Conservation (phyloP, 35 echinoderm and acorn worm genomes). For the Lytechinus variegatus region DNA sequence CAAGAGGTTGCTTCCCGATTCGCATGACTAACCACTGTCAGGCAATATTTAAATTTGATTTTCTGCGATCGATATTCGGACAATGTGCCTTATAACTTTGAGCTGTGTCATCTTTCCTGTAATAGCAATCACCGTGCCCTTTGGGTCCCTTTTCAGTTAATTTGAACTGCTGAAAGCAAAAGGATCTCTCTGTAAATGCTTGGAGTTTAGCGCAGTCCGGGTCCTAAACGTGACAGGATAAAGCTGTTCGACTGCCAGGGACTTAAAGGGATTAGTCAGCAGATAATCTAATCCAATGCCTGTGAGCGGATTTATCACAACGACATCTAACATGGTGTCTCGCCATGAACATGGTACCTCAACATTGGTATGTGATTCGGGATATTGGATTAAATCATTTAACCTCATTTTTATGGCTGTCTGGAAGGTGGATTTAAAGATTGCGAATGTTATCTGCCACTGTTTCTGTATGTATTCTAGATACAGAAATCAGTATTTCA, state of each 20-base stretch:
- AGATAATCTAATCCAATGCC: background rate
- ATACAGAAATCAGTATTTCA: background rate
- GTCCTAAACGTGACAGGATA: background rate
- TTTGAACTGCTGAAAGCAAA: background rate
- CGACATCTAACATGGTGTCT: background rate
- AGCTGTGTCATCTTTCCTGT: background rate
- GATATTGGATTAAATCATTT: background rate
- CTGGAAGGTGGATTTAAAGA: background rate
- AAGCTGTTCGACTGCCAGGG: background rate
- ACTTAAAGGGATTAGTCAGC: slow-evolving; percentile 11
- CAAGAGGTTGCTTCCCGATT: background rate
- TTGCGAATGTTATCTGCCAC: background rate
- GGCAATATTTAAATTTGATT: background rate
- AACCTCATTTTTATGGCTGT: background rate
- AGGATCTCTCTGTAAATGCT: background rate
- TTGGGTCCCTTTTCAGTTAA: background rate
- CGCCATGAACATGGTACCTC: background rate
- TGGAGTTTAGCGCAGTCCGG: background rate
- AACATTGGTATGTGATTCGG: background rate
- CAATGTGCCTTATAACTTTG: background rate
- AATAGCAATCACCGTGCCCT: background rate
- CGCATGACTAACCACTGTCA: background rate
- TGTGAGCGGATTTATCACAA: background rate
- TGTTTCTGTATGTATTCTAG: background rate
- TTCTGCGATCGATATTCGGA: background rate